Percentiles rank a stretch among this genome's conserved stretches.
Conservation (phyloP, 2,113 vertebrate genomes). For the Connochaetes taurinus region DNA sequence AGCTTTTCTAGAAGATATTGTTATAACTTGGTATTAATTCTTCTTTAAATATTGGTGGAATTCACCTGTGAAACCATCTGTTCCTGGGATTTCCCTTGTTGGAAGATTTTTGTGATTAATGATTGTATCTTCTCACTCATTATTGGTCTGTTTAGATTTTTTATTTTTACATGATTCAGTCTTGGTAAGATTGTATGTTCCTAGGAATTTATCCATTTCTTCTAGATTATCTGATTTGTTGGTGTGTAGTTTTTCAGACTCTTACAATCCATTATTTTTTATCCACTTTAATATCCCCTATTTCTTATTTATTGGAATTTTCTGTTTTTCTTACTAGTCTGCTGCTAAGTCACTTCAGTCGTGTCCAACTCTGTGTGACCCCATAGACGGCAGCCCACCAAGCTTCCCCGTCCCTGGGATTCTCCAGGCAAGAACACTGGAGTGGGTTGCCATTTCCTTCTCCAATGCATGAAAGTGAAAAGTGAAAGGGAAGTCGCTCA, state of each 20-base stretch:
- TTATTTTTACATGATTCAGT: background rate
- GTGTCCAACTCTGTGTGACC: fast-evolving
- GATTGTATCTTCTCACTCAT: background rate
- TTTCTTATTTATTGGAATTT: background rate
- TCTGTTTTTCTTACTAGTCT: background rate
- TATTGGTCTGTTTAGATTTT: background rate
- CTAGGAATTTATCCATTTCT: background rate
- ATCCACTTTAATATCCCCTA: background rate
- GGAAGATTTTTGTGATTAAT: background rate
- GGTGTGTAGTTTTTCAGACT: background rate
- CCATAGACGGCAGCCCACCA: too few species aligned
- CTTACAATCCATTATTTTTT: background rate
- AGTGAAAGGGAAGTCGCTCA: too few species aligned
- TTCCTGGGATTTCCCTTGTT: background rate
- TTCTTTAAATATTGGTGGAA: background rate
- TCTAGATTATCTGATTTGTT: background rate
- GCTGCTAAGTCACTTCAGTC: too few species aligned
- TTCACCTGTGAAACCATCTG: background rate
- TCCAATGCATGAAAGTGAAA: too few species aligned
- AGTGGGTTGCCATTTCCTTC: too few species aligned
- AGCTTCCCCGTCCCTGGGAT: too few species aligned
- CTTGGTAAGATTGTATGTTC: background rate
- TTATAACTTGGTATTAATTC: background rate
- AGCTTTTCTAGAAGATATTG: background rate
- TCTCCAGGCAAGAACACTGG: too few species aligned